Evolutionary conservation across 2,888 invertebrate genomes (phyloP).

Genomic region (Halictus quadricinctus): DNA sequence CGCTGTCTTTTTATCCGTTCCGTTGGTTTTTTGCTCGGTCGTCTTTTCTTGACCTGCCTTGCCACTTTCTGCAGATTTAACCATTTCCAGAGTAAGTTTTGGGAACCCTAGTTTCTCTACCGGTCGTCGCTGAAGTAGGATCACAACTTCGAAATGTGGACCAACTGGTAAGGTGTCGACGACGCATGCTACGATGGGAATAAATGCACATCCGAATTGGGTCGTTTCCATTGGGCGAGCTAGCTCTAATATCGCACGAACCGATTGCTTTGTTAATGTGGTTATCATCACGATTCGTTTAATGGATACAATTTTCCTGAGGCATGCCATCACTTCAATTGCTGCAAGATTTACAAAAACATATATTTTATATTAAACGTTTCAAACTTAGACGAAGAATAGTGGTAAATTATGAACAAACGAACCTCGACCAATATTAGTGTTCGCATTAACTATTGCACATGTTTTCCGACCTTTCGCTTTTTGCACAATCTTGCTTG

Average conservation of each 20-base stretch:
- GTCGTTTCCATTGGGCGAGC: constrained; percentile 74
- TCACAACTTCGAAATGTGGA: constrained; percentile 79
- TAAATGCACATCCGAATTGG: constrained; percentile 76
- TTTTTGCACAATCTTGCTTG: constrained; percentile 72
- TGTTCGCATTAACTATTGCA: constrained; percentile 79
- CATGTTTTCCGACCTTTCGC: constrained; percentile 73
- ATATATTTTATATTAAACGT: neutral
- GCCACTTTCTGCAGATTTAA: constrained; percentile 19
- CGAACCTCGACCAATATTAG: constrained; percentile 78
- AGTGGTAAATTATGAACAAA: neutral
- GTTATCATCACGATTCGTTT: constrained; percentile 79
- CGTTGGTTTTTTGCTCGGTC: constrained; percentile 5
- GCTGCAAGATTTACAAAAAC: constrained; percentile 67
- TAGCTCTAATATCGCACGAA: constrained; percentile 80
- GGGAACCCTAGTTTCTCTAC: constrained; percentile 70
- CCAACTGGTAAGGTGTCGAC: constrained; percentile 79
- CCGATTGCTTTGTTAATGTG: constrained; percentile 80
- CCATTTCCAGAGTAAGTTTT: constrained; percentile 14
- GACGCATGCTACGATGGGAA: constrained; percentile 77
- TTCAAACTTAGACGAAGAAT: no score
- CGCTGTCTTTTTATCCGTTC: constrained; percentile 7
- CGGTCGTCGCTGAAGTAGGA: constrained; percentile 77
- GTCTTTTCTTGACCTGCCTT: constrained; percentile 30
- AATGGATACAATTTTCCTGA: constrained; percentile 76
- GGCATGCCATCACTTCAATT: constrained; percentile 77